Percentiles rank a stretch among this genome's conserved stretches.
phyloP scores from a whole-genome alignment of 2,797 vertebrate species.

The Chloroceryle inda region DNA sequence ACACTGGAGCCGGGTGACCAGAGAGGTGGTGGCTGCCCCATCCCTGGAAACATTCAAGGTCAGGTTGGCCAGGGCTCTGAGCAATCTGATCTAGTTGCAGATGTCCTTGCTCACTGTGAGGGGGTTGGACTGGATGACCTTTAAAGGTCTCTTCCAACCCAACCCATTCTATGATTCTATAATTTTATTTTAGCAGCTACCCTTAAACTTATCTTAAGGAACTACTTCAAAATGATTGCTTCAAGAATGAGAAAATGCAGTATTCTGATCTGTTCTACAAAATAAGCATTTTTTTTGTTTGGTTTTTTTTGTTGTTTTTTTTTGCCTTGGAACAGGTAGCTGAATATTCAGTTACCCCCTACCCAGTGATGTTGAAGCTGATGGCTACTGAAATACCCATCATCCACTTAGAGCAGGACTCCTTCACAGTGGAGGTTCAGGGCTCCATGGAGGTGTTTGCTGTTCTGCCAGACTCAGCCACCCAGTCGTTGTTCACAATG shows the following conservation, averaged over 20 bases:
- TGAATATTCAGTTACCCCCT: conserved; percentile 61
- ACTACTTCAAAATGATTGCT: neutral
- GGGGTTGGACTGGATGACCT: neutral
- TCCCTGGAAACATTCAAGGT: neutral
- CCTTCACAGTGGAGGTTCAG: conserved; percentile 57
- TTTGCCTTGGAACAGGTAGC: conserved; percentile 60
- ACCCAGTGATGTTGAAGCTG: conserved; percentile 74
- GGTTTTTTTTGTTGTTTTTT: neutral
- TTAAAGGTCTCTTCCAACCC: neutral
- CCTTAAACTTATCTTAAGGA: neutral
- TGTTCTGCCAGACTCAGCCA: conserved; percentile 54
- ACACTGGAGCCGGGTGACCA: neutral
- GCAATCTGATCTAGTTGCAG: neutral
- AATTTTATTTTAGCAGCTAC: neutral
- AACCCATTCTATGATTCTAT: neutral
- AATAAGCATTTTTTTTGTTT: neutral
- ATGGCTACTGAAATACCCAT: conserved; percentile 61
- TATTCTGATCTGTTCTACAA: neutral
- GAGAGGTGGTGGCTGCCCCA: neutral
- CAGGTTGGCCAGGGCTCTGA: neutral
- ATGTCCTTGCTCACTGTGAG: neutral
- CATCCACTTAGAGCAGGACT: conserved; percentile 59
- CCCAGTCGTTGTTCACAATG: conserved; percentile 68
- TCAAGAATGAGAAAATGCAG: neutral
- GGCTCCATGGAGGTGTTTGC: conserved; percentile 73